Percentiles rank a stretch among this genome's conserved stretches.
Conservation (phyloP, 2,797 vertebrate genomes). For the Danio choprae region DNA sequence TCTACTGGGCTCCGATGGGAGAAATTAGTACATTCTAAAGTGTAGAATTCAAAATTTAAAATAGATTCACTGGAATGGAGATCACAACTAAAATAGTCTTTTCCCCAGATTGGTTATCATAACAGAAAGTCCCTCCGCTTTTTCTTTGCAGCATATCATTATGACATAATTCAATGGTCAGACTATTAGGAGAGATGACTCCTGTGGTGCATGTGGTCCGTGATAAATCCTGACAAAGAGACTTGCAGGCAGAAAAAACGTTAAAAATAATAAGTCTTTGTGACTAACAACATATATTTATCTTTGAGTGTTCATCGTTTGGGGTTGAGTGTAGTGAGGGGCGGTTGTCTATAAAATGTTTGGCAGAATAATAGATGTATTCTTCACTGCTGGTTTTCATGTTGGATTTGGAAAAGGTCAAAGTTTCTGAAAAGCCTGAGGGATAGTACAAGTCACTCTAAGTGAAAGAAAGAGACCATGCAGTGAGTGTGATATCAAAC, state of each 20-base stretch:
- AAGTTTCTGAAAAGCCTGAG: slow-evolving; percentile 25
- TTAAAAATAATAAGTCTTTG: slow-evolving; percentile 45
- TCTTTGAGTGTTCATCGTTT: slow-evolving; percentile 38
- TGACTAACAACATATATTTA: slow-evolving; percentile 49
- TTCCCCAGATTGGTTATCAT: slow-evolving; percentile 53
- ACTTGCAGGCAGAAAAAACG: slow-evolving; percentile 38
- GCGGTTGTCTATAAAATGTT: slow-evolving; percentile 47
- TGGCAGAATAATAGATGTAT: slow-evolving; percentile 49
- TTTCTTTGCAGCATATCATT: slow-evolving; percentile 54
- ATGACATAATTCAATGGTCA: slow-evolving; percentile 57
- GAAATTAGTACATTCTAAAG: slow-evolving; percentile 43
- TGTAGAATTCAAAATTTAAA: slow-evolving; percentile 43
- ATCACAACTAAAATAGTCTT: slow-evolving; percentile 43
- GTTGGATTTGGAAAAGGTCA: slow-evolving; percentile 39
- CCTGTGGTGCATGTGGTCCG: slow-evolving; percentile 49
- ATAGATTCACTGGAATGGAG: slow-evolving; percentile 44
- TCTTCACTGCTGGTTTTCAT: slow-evolving; percentile 42
- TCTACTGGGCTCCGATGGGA: slow-evolving; percentile 32
- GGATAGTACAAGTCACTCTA: slow-evolving; percentile 18
- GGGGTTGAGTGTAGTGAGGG: slow-evolving; percentile 5
- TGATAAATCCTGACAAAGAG: slow-evolving; percentile 41
- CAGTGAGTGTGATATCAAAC: slow-evolving; percentile 1
- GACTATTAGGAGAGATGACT: slow-evolving; percentile 46
- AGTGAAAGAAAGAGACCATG: slow-evolving; percentile 44
- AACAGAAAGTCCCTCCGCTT: slow-evolving; percentile 39